phyloP scores from a whole-genome alignment of 2,797 vertebrate species.

The Cyprinodon diabolis region DNA sequence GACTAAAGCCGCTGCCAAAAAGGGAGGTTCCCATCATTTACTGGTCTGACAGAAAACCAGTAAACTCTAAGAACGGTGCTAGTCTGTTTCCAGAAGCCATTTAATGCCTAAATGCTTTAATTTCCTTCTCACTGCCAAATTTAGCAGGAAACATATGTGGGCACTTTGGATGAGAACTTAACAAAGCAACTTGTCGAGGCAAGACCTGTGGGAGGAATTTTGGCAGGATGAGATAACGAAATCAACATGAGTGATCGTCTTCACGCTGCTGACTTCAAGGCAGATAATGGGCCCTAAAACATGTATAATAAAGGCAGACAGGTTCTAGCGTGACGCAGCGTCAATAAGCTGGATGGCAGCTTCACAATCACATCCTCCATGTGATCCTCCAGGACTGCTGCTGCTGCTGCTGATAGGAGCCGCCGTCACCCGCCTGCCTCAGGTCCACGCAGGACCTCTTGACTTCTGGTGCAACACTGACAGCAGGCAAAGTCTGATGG shows the following conservation, averaged over 20 bases:
- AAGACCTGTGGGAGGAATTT: constrained; percentile 12
- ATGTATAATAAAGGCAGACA: neutral
- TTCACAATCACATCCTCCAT: constrained; percentile 14
- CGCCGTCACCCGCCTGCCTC: constrained; percentile 42
- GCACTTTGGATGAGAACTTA: neutral
- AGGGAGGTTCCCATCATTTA: too few species aligned
- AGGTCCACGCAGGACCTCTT: constrained; percentile 32
- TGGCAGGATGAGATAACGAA: neutral
- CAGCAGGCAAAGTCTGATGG: constrained; percentile 26
- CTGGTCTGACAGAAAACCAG: neutral
- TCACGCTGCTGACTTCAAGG: too few species aligned
- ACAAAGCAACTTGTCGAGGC: constrained; percentile 6
- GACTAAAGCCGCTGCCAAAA: neutral
- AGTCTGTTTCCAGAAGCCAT: neutral
- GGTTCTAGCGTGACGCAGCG: neutral
- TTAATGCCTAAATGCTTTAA: neutral
- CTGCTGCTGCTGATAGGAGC: constrained; percentile 64
- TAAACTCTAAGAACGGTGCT: too few species aligned
- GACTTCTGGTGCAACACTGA: constrained; percentile 58
- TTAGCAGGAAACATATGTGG: neutral
- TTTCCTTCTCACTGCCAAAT: neutral
- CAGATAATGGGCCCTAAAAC: neutral
- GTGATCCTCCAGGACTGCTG: constrained; percentile 53
- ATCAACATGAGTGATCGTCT: fast-evolving
- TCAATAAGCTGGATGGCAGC: constrained; percentile 28